Evolutionary conservation across 2,113 vertebrate species (phyloP), one percentile per base, ranked within the genome.

Genomic region (Corydoras sp.): DNA sequence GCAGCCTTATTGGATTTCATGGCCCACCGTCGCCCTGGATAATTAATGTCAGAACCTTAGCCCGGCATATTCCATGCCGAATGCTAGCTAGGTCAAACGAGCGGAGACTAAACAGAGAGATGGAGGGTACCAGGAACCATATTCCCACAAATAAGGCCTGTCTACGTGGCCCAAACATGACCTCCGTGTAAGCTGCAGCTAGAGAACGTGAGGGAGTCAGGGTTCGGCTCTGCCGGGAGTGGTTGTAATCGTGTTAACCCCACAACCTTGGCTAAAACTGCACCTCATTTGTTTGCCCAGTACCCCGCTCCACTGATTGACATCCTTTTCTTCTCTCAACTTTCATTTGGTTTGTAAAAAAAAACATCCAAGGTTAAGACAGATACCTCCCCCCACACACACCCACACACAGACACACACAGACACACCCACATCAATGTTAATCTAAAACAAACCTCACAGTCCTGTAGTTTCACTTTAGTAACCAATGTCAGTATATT

Each of bases 31-130:
- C 12, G 66, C 43, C 68, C 74, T 53, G n/a, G 12, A 68, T 81
- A 79, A 81, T 79, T 75, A 74, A 81, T 66, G 77, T 74, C 76
- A 79, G 74, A 75, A 70, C 74, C 74, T 68, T 58, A 71, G 35
- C 63, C 71, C 61, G 14, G 63, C 58, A 58, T 51, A 64, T 65
- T 75, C 58, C 35, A 65, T 65, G 64, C 56, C 49, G 55, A 32
- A 60, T 58, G 8, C 30, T 12, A 1, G 11, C 51, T 10, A 12
- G 5, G 5, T 14, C 51, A 10, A 5, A 5, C 51, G 70, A 64
- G 68, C 63, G 49, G 73, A 81, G 73, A 78, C 76, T 73, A 80
- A 81, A 76, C 72, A 77, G 58, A 69, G 62, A 43, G 9, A 14
- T 53, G 54, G 18, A 59, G 68, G 69, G 72, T 65, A 75, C 73